phyloP scores from a whole-genome alignment of 2,888 invertebrate genomes.

The Strigamia crassipes region DNA sequence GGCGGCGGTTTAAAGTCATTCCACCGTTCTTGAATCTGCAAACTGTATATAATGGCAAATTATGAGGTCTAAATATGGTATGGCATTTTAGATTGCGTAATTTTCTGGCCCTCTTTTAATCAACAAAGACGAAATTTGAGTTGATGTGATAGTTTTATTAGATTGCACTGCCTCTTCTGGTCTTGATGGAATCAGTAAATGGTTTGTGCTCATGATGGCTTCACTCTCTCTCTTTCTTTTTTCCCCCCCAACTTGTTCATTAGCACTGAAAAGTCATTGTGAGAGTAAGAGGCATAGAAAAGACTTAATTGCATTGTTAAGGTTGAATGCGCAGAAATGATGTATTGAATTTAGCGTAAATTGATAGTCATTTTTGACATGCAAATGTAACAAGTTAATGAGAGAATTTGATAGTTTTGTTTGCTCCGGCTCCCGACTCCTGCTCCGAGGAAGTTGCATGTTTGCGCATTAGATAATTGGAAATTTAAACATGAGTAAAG shows the following conservation, averaged over 20 bases:
- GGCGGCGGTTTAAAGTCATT: too few species aligned
- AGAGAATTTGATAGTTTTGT: conserved; percentile 5
- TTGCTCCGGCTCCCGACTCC: not conserved
- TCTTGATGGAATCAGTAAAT: conserved; percentile 37
- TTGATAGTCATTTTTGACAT: not conserved
- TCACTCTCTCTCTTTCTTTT: not conserved
- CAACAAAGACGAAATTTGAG: conserved; percentile 3
- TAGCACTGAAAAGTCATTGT: conserved; percentile 34
- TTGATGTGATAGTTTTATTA: conserved; percentile 32
- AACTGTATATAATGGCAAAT: too few species aligned
- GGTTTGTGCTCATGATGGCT: conserved; percentile 31
- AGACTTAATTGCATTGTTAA: conserved; percentile 33
- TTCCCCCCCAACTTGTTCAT: conserved; percentile 29
- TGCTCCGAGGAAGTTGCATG: not conserved
- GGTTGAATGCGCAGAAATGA: conserved; percentile 23
- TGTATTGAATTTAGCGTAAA: not conserved
- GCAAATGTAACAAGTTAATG: conserved; percentile 19
- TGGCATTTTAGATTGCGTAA: too few species aligned
- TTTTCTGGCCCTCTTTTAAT: not conserved
- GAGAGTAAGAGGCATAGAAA: conserved; percentile 15
- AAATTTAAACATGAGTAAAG: too few species aligned
- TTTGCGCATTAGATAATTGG: not conserved
- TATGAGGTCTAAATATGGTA: too few species aligned
- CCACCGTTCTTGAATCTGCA: too few species aligned
- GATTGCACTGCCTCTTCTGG: conserved; percentile 8